Evolutionary conservation across 1,140 invertebrate species (phyloP).

Genomic region (Monomorium pharaonis): DNA sequence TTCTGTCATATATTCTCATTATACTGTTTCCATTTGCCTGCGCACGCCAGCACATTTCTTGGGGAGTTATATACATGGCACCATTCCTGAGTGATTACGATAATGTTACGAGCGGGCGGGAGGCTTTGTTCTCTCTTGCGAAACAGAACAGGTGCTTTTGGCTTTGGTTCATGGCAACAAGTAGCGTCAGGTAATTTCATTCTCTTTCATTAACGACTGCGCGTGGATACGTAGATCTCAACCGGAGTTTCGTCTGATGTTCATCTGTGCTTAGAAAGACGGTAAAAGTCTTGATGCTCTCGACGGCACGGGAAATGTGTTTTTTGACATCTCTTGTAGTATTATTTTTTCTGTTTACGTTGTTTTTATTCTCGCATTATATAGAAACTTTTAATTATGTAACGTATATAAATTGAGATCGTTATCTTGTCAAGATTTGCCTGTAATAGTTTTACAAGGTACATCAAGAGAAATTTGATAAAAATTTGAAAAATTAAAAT

Average conservation of each 20-base stretch:
- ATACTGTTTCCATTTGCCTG: neutral
- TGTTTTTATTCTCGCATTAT: neutral
- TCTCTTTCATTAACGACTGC: conserved; percentile 58
- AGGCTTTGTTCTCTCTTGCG: conserved; percentile 54
- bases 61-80: neutral
- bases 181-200: conserved; percentile 53
- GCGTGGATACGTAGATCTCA: conserved; percentile 18
- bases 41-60: neutral
- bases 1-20: neutral
- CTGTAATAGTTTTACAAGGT: neutral
- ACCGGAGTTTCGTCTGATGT: conserved; percentile 20
- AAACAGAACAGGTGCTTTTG: conserved; percentile 55
- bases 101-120: conserved; percentile 56
- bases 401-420: neutral
- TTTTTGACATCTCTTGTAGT: neutral
- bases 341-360: neutral
- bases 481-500: too few species aligned
- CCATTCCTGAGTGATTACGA: conserved; percentile 52
- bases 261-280: conserved; percentile 12
- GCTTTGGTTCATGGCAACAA: conserved; percentile 56
- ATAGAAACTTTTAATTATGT: neutral
- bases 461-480: neutral
- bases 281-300: conserved; percentile 13
- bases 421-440: neutral
- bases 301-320: neutral